These are phyloP conservation scores for Zoroaster sp. DNA, from an alignment of 53 echinoderm and acorn worm genomes.

Conservation along the genomic window DNA sequence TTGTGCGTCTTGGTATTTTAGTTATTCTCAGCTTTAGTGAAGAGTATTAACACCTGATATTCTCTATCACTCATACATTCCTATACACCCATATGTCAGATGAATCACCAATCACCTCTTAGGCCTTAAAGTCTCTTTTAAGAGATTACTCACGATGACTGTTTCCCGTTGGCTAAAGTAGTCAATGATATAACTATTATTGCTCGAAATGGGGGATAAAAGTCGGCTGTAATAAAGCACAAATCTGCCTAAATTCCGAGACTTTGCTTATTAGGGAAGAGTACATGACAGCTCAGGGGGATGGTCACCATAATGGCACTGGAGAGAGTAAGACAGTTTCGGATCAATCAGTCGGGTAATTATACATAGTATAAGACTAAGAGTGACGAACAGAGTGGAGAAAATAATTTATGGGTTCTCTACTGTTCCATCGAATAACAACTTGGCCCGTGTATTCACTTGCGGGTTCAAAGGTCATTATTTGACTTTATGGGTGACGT, in stretches of 20 bases:
- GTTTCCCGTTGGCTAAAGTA: background rate
- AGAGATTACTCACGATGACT: background rate
- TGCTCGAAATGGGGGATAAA: background rate
- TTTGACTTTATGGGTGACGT: too few relatives aligned
- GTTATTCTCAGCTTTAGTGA: too few relatives aligned
- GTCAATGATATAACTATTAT: background rate
- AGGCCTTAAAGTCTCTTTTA: background rate
- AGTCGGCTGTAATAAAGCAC: background rate
- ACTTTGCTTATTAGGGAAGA: background rate
- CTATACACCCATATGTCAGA: background rate
- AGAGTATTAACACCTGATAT: too few relatives aligned
- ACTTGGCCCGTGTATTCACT: background rate
- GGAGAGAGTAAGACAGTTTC: constrained; percentile 27
- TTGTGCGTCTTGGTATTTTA: too few relatives aligned
- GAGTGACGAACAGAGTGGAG: too few relatives aligned
- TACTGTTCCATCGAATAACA: too few relatives aligned
- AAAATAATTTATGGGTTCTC: too few relatives aligned
- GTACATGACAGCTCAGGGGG: too few relatives aligned
- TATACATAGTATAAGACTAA: too few relatives aligned
- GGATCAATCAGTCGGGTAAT: constrained; percentile 46
- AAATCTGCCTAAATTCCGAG: too few relatives aligned
- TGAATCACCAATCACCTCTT: background rate
- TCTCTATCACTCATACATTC: too few relatives aligned
- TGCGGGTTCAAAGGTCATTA: background rate
- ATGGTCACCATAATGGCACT: constrained; percentile 24